Evolutionary conservation across 2,797 vertebrate species (phyloP).

Genomic region (Triplophysa yarkandensis): DNA sequence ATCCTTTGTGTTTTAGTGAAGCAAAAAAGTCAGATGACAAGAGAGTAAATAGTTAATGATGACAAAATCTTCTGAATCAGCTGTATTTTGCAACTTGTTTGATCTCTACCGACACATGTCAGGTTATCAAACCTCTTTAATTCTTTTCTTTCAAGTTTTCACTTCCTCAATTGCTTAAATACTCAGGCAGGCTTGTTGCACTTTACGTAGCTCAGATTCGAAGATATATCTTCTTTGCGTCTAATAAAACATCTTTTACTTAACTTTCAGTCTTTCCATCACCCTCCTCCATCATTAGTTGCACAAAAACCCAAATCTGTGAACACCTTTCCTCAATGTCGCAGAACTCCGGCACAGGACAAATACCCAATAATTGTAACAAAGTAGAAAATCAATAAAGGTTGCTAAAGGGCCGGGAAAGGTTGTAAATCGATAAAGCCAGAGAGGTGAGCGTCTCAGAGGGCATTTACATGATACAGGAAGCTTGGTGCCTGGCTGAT

Average conservation of each 20-base stretch:
- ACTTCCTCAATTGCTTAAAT: neutral
- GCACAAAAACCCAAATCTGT: conserved; percentile 13
- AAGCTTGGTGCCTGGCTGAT: neutral
- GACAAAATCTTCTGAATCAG: too few species aligned
- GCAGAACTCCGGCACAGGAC: conserved; percentile 17
- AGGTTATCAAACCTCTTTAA: too few species aligned
- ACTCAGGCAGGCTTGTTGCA: neutral
- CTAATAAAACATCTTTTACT: neutral
- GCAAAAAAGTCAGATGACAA: too few species aligned
- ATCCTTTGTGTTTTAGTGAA: too few species aligned
- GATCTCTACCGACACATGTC: too few species aligned
- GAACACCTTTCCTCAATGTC: conserved; percentile 16
- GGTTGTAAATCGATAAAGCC: conserved; percentile 52
- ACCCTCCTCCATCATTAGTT: neutral
- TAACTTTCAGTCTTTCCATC: neutral
- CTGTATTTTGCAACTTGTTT: too few species aligned
- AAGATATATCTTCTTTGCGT: neutral
- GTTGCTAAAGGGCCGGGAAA: conserved; percentile 46
- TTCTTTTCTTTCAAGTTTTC: too few species aligned
- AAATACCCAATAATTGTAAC: conserved; percentile 74
- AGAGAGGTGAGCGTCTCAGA: conserved; percentile 40
- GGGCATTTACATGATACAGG: conserved; percentile 51
- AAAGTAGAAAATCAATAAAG: conserved; percentile 73
- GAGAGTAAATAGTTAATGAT: too few species aligned
- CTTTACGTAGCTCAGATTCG: neutral